Evolutionary conservation across 2,797 vertebrate genomes (phyloP), one percentile per base, ranked within the genome.

Genomic region (Cossypha dichroa): DNA sequence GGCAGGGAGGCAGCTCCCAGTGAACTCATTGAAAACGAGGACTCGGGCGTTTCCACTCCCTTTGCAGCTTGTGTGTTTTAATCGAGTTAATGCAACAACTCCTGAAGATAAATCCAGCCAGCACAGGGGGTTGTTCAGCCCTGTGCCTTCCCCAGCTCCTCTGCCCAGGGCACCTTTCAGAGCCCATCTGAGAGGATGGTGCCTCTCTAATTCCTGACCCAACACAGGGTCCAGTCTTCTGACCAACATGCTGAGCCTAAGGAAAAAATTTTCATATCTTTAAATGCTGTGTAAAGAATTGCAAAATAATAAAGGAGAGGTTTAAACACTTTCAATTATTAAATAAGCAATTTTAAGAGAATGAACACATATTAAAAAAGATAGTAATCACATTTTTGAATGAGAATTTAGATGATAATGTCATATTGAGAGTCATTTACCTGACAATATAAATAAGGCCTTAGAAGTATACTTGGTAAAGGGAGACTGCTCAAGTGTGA

Each of bases 51-150:
- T 74, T 74, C 70, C 85, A 94, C 72, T 96, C 94, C 93, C 91
- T 85, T 26, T 95, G 93, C 93, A 94, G n/a, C 72, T 25, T 19
- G 22, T 1, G 2, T 46, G 9, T 60, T 85, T 96, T 97, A 97
- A 95, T 95, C 94, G 94, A 94, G 38, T 2, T 70, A 56, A 67
- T 72, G 75, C 85, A 74, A 29, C 45, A 67, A 25, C 23, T 78
- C 15, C 38, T 80, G 31, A 4, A 55, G 34, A 59, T 11, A 22
- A 31, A 73, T 31, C 12, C 85, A 77, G 63, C 6, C 5, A 83
- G 78, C 72, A 46, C 67, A 72, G 85, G 41, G 54, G 78, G 25
- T 14, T 22, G 1, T 11, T 45, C 31, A 48, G 26, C 21, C 15
- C 36, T 13, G 21, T 58, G 55, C 28, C 15, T 15, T 15, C 31